These are phyloP conservation scores for Pedetes capensis DNA, from an alignment of 2,113 vertebrate genomes.

Conservation along the genomic window DNA sequence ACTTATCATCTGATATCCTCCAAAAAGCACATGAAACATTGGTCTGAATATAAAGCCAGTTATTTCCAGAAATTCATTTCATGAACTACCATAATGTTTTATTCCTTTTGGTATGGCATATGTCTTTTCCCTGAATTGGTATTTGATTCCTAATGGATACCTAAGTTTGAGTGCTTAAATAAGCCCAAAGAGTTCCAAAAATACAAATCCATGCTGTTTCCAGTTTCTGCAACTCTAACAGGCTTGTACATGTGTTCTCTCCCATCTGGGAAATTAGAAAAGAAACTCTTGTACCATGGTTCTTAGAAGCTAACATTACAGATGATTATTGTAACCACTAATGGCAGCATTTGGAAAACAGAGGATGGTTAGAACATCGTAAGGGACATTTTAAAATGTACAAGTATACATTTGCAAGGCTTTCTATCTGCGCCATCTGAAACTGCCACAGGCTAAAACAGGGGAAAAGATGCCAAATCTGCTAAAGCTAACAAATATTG, in stretches of 20 bases:
- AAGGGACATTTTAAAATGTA: conserved; percentile 23
- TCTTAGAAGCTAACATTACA: conserved; percentile 63
- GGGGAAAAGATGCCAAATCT: not conserved
- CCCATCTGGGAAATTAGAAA: conserved; percentile 70
- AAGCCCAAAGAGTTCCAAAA: conserved; percentile 67
- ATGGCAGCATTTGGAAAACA: conserved; percentile 66
- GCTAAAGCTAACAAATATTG: not conserved
- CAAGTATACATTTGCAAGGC: conserved; percentile 51
- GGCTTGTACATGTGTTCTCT: conserved; percentile 66
- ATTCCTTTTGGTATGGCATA: conserved; percentile 3
- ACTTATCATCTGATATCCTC: conserved; percentile 56
- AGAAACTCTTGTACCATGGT: conserved; percentile 69
- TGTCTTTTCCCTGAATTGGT: conserved; percentile 14
- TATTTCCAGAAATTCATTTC: conserved; percentile 56
- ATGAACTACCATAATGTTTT: conserved; percentile 21
- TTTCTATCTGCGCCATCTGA: conserved; percentile 47
- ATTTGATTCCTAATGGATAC: conserved; percentile 67
- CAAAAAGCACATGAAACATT: conserved; percentile 37
- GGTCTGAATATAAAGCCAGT: conserved; percentile 6
- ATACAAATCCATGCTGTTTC: conserved; percentile 62
- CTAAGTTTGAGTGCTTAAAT: conserved; percentile 65
- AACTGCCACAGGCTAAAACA: conserved; percentile 39
- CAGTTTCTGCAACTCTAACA: conserved; percentile 62
- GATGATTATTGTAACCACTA: conserved; percentile 67
- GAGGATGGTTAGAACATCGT: conserved; percentile 10